A percentile compares a stretch with the other conserved stretches of the same genome.
phyloP scores from a whole-genome alignment of 2,888 invertebrate genomes.

The Venusia cambrica region DNA sequence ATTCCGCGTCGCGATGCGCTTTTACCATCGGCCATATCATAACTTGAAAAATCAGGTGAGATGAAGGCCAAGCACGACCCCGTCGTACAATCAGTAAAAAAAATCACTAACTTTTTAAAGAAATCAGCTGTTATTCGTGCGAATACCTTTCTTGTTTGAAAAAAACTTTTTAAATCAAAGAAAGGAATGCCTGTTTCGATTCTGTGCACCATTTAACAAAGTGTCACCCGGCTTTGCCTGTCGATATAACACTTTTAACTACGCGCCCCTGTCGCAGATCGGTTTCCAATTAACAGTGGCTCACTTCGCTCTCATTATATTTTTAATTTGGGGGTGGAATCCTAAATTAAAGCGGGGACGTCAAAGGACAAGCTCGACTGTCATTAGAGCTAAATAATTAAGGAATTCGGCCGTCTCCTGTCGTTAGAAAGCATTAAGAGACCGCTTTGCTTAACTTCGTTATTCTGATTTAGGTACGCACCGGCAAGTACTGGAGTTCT shows the following conservation, averaged over 20 bases:
- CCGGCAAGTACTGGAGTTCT: slow-evolving; percentile 40
- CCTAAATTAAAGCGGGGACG: slow-evolving; percentile 75
- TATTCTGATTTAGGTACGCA: slow-evolving; percentile 63
- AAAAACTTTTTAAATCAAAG: slow-evolving; percentile 13
- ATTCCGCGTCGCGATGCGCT: too few species aligned
- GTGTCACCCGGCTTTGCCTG: slow-evolving; percentile 32
- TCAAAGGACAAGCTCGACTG: slow-evolving; percentile 75
- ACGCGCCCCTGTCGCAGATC: slow-evolving; percentile 62
- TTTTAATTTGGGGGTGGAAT: slow-evolving; percentile 80
- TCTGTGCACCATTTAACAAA: slow-evolving; percentile 33
- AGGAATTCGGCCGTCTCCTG: slow-evolving; percentile 75
- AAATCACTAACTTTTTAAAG: too few species aligned
- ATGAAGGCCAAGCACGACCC: too few species aligned
- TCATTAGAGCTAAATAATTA: slow-evolving; percentile 81
- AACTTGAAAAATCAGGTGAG: too few species aligned
- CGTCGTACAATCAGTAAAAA: too few species aligned
- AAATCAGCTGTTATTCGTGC: not conserved
- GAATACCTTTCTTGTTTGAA: not conserved
- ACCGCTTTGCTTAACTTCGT: slow-evolving; percentile 58
- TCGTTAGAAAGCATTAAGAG: slow-evolving; percentile 73
- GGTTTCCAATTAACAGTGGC: slow-evolving; percentile 79
- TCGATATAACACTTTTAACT: slow-evolving; percentile 49
- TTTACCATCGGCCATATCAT: too few species aligned
- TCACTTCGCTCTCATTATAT: slow-evolving; percentile 78
- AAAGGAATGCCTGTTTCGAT: slow-evolving; percentile 15